A percentile compares a stretch with the other conserved stretches of the same genome.
phyloP scores from a whole-genome alignment of 2,888 invertebrate genomes.

The Spisula subtruncata region DNA sequence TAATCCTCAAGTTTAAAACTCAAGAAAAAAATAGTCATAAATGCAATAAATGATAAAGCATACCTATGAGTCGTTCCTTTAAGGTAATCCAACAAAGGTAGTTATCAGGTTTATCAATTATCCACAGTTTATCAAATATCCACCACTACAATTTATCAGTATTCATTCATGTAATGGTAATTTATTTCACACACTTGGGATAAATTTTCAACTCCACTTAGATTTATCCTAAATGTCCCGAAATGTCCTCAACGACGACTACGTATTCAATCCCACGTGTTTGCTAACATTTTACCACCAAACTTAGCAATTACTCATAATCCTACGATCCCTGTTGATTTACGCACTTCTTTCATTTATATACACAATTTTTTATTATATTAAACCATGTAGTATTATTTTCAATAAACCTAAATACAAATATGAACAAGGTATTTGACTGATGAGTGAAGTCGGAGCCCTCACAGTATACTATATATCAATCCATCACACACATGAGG shows the following conservation, averaged over 20 bases:
- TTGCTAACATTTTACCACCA: background rate
- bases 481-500: background rate
- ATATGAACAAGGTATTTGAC: background rate
- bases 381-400: background rate
- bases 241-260: background rate
- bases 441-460: background rate
- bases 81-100: background rate
- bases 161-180: background rate
- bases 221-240: background rate
- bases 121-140: background rate
- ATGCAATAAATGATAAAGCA: background rate
- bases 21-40: background rate
- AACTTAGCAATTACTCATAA: slow-evolving; percentile 19
- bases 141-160: background rate
- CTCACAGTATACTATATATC: background rate
- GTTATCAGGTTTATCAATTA: background rate
- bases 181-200: background rate
- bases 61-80: background rate
- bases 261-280: background rate
- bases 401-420: background rate
- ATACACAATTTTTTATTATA: background rate
- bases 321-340: slow-evolving; percentile 7
- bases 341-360: background rate
- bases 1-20: background rate
- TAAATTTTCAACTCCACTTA: background rate